Base-by-base conservation (phyloP, 2,888 invertebrate species). In the Tolmerus cingulatus region DNA sequence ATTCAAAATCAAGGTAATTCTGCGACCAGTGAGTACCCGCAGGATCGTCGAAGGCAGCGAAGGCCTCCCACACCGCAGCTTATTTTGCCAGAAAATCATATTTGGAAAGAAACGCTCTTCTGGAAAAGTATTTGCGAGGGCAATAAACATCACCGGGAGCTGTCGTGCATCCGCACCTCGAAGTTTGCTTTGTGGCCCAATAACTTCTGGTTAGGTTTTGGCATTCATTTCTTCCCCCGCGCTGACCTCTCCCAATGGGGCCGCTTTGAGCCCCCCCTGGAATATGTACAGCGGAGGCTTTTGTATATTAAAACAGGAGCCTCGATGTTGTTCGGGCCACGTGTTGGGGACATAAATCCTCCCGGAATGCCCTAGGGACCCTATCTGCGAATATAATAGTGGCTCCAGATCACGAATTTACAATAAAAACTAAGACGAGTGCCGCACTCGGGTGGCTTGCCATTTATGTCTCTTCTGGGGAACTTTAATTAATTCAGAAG, bases 151-250 rank as follows among this genome's bases (percentile, higher is more conserved):
- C 78, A 27, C 12, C 66, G 27, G 37, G 23, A 14, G 77, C 19
- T 40, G 19, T 40, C 40, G 76, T 37, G n/a, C 34, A 76, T 37
- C 34, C 34, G 37, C 34, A 37, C 34, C 34, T 76, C 23, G 19
- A 43, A 78, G 23, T 78, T 78, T 43, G 19, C 43, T 19, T 78
- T 78, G 37, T 46, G 23, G 16, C 16, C 78, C 43, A 78, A 78
- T 78, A 78, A 78, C 78, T 78, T 78, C 43, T 78, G 78, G 78
- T 78, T 78, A 78, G 40, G 46, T 43, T 78, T 78, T 40, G 14
- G 78, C 37, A 23, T 78, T 78, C 78, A 78, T 46, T 78, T 19
- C 46, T 8, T 43, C 43, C 43, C 40, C 23, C 43, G 43, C 23
- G 78, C 40, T 78, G 23, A 78, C 43, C 43, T 37, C 43, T 14